A percentile compares a stretch with the other conserved stretches of the same genome.
These are phyloP conservation scores for Acronicta psi DNA, from an alignment of 2,888 invertebrate genomes.

Conservation along the genomic window DNA sequence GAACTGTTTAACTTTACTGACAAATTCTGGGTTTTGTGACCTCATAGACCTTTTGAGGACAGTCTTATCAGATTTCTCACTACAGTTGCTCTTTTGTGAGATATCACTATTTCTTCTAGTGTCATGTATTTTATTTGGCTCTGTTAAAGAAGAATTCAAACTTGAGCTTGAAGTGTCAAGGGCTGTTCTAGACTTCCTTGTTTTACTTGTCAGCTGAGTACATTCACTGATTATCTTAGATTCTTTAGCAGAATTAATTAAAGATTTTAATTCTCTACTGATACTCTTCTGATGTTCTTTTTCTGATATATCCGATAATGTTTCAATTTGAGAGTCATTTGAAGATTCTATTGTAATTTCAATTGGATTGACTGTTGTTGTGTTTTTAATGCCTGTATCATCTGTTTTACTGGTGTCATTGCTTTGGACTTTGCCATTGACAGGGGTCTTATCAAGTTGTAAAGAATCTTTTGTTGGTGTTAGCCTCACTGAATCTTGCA, in stretches of 20 bases:
- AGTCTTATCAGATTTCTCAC: constrained; percentile 78
- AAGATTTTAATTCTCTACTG: constrained; percentile 89
- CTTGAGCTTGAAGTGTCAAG: constrained; percentile 83
- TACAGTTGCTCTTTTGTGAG: constrained; percentile 77
- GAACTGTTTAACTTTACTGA: constrained; percentile 90
- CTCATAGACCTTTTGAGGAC: constrained; percentile 87
- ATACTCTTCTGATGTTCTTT: constrained; percentile 82
- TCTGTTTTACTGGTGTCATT: constrained; percentile 44
- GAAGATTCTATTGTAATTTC: constrained; percentile 61
- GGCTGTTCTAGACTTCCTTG: constrained; percentile 80
- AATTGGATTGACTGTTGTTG: constrained; percentile 35
- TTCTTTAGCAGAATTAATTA: constrained; percentile 91
- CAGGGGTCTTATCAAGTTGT: constrained; percentile 28
- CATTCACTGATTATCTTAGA: constrained; percentile 91
- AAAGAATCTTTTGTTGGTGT: constrained; percentile 41
- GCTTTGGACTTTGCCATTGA: constrained; percentile 47
- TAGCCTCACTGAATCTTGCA: constrained; percentile 16
- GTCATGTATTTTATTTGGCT: constrained; percentile 69
- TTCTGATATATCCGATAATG: constrained; percentile 70
- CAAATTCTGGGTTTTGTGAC: constrained; percentile 91
- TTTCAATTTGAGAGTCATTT: constrained; percentile 73
- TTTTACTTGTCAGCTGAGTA: constrained; percentile 86
- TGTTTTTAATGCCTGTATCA: constrained; percentile 23
- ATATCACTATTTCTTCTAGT: constrained; percentile 74
- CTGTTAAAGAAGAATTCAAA: constrained; percentile 76